Percentiles rank a stretch among this genome's conserved stretches.
These are phyloP conservation scores for Bombus balteatus DNA, from an alignment of 1,140 invertebrate species.

Conservation along the genomic window DNA sequence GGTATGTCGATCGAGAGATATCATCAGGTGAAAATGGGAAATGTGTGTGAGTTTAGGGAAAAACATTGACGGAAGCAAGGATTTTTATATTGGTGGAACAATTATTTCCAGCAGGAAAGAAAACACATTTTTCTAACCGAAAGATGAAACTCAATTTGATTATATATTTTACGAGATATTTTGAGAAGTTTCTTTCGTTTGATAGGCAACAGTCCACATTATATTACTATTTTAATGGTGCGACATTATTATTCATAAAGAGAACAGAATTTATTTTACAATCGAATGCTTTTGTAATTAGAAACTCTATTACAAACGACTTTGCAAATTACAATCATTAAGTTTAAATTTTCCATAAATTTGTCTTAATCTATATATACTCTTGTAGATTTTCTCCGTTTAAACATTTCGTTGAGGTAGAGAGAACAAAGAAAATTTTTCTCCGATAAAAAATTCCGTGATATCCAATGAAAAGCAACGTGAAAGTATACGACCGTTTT, in stretches of 20 bases:
- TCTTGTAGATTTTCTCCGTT: background rate
- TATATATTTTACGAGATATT: background rate
- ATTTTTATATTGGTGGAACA: background rate
- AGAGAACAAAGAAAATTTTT: background rate
- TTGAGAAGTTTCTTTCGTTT: background rate
- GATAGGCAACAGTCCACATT: background rate
- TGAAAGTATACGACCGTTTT: background rate
- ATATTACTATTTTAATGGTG: too few relatives aligned
- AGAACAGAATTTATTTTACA: background rate
- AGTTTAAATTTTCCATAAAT: background rate
- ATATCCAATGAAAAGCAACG: too few relatives aligned
- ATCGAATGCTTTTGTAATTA: background rate
- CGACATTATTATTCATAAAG: background rate
- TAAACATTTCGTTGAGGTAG: too few relatives aligned
- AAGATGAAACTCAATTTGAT: background rate
- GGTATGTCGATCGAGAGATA: background rate
- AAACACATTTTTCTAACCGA: background rate
- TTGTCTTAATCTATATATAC: background rate
- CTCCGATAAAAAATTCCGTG: background rate
- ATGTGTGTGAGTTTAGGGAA: background rate
- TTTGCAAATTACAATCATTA: background rate
- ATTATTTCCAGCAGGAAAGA: constrained; percentile 14
- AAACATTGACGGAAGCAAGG: background rate
- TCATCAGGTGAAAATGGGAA: constrained; percentile 9
- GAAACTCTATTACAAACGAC: background rate